Percentiles rank a stretch among this genome's conserved stretches.
Conservation (phyloP, 2,888 invertebrate species). For the Tetranychus piercei region DNA sequence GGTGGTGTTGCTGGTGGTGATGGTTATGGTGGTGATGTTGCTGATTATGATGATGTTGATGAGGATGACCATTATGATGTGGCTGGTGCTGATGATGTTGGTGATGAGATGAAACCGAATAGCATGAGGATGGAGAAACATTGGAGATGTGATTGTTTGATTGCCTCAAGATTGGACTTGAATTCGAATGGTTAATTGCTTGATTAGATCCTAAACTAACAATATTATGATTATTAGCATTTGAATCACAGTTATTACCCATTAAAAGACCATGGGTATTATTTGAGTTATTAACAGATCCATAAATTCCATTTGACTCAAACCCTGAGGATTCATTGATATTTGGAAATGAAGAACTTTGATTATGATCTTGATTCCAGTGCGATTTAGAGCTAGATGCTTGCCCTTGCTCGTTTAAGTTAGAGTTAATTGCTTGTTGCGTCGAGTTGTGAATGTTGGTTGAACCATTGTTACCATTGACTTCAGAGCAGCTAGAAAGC, state of each 20-base stretch:
- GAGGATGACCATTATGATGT: slow-evolving; percentile 12
- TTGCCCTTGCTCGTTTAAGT: neutral
- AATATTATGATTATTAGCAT: neutral
- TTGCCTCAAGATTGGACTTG: neutral
- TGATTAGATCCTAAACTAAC: neutral
- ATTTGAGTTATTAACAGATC: neutral
- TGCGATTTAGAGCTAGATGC: neutral
- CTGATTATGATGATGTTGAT: slow-evolving; percentile 4
- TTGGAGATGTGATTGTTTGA: neutral
- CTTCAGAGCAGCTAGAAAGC: neutral
- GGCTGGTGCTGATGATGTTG: slow-evolving; percentile 10
- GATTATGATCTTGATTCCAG: neutral
- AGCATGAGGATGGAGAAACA: neutral
- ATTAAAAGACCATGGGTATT: neutral
- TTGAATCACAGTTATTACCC: neutral
- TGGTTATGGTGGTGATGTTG: neutral
- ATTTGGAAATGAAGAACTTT: neutral
- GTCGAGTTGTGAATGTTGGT: neutral
- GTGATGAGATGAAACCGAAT: neutral
- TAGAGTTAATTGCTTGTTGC: neutral
- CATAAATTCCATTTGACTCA: neutral
- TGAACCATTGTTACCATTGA: neutral
- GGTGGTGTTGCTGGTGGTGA: neutral
- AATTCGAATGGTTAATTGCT: neutral
- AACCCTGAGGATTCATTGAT: neutral